These are phyloP conservation scores for Miniopterus natalensis DNA, from an alignment of 2,113 vertebrate species.

Conservation along the genomic window DNA sequence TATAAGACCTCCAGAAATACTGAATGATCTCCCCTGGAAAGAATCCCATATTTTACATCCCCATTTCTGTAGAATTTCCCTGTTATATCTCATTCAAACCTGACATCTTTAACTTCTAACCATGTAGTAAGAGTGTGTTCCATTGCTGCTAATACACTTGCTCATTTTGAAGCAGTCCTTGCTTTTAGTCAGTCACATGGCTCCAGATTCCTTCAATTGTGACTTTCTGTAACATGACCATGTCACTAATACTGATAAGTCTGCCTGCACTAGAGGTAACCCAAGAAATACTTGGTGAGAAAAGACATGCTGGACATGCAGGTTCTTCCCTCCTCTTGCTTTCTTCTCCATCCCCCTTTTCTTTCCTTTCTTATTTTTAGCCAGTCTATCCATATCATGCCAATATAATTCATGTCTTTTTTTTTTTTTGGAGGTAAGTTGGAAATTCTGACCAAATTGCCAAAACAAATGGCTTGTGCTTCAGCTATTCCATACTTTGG, in stretches of 20 bases:
- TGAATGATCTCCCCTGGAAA: neutral
- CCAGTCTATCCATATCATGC: neutral
- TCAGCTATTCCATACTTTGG: neutral
- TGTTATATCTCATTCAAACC: neutral
- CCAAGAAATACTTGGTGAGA: neutral
- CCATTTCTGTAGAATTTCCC: neutral
- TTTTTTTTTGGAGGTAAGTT: neutral
- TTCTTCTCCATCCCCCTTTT: neutral
- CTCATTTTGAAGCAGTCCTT: neutral
- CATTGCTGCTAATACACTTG: neutral
- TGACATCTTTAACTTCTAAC: neutral
- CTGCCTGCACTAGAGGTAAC: neutral
- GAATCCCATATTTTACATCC: neutral
- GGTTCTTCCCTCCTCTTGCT: neutral
- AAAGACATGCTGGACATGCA: neutral
- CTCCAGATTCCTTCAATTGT: neutral
- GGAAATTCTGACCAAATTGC: neutral
- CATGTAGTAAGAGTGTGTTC: neutral
- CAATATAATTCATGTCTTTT: neutral
- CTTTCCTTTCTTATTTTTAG: neutral
- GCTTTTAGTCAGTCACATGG: neutral
- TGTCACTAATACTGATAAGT: neutral
- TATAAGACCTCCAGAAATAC: conserved; percentile 12
- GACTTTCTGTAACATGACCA: neutral
- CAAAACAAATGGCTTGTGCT: neutral